A percentile compares a stretch with the other conserved stretches of the same genome.
Conservation (phyloP, 2,888 invertebrate species). For the Elmis aenea region DNA sequence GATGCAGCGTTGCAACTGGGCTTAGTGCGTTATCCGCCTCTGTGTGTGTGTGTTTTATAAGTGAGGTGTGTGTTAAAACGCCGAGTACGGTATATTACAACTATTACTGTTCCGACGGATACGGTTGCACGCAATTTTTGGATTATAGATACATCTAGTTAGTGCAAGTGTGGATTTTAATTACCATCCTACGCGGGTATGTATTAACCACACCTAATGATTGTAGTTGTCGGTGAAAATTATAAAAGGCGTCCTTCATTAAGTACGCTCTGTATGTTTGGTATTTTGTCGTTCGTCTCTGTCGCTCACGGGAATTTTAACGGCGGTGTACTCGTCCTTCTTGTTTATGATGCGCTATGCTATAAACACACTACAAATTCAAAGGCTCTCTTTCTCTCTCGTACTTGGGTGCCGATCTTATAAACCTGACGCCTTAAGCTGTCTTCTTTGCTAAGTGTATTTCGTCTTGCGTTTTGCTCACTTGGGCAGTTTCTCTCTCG, state of each 20-base stretch:
- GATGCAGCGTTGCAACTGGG: conserved; percentile 9
- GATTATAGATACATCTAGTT: conserved; percentile 9
- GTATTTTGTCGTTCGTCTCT: conserved; percentile 18
- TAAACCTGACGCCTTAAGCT: conserved; percentile 1
- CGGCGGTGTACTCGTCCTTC: conserved; percentile 17
- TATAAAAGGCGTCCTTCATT: conserved; percentile 18
- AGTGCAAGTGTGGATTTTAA: conserved; percentile 17
- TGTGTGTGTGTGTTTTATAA: conserved; percentile 7
- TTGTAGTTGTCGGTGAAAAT: too few relatives aligned
- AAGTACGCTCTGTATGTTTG: conserved; percentile 19
- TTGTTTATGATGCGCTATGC: conserved; percentile 19
- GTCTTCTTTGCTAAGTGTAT: conserved; percentile 10
- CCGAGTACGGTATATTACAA: conserved; percentile 10
- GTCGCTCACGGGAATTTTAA: conserved; percentile 10
- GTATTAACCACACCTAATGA: conserved; percentile 20
- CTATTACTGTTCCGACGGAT: too few relatives aligned
- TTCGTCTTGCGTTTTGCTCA: conserved; percentile 11
- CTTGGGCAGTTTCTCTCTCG: conserved; percentile 8
- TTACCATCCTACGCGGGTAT: conserved; percentile 20
- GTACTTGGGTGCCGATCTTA: conserved; percentile 1
- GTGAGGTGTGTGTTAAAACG: conserved; percentile 17
- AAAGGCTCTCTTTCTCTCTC: conserved; percentile 12
- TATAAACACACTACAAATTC: conserved; percentile 19
- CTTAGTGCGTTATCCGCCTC: conserved; percentile 8
- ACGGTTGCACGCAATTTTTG: conserved; percentile 10